phyloP scores from a whole-genome alignment of 1,140 invertebrate genomes.

The Rhysida immarginata region DNA sequence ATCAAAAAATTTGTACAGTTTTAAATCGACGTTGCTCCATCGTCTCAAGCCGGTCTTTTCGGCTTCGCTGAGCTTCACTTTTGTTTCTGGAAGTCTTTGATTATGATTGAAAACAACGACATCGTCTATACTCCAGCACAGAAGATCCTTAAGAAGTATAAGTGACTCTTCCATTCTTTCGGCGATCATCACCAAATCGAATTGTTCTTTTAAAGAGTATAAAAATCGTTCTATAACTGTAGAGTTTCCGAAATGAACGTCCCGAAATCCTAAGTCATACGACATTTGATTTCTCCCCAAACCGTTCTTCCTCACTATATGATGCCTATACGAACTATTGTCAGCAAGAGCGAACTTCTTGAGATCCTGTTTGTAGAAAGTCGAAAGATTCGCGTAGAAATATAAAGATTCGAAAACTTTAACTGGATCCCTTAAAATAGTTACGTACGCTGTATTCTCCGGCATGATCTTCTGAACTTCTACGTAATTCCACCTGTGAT shows the following conservation, averaged over 20 bases:
- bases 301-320: no score
- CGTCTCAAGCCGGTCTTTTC: neutral
- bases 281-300: conserved; percentile 32
- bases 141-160: conserved; percentile 31
- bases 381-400: conserved; percentile 21
- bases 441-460: conserved; percentile 23
- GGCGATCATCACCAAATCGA: conserved; percentile 36
- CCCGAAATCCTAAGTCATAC: conserved; percentile 27
- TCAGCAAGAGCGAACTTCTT: no score
- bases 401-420: conserved; percentile 27
- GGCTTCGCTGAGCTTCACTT: conserved; percentile 9
- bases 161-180: conserved; percentile 39
- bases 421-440: conserved; percentile 29
- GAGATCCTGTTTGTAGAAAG: no score
- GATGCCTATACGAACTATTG: no score
- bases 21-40: conserved; percentile 15
- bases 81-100: conserved; percentile 17
- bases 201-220: conserved; percentile 27
- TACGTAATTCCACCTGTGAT: conserved; percentile 22
- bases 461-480: conserved; percentile 23
- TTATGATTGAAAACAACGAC: conserved; percentile 30
- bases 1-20: conserved; percentile 15
- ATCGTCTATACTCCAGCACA: conserved; percentile 35
- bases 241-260: conserved; percentile 16
- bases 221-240: conserved; percentile 18